phyloP scores from a whole-genome alignment of 2,888 invertebrate species.

The Spilarctia lutea region DNA sequence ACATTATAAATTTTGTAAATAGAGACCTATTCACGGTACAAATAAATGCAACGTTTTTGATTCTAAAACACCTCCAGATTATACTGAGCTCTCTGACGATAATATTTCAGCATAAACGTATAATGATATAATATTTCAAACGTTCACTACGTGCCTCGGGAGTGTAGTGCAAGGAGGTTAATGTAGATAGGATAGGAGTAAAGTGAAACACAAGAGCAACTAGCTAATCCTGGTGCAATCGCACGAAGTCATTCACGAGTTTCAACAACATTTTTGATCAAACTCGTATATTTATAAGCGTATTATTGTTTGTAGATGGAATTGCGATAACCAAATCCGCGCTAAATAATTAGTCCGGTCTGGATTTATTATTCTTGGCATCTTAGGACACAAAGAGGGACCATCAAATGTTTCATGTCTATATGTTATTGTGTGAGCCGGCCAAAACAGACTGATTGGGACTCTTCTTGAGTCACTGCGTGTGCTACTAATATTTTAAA shows the following conservation, averaged over 20 bases:
- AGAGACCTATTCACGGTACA: neutral
- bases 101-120: neutral
- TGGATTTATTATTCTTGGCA: neutral
- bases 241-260: neutral
- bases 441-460: neutral
- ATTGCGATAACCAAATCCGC: slow-evolving; percentile 11
- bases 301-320: slow-evolving; percentile 1
- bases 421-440: neutral
- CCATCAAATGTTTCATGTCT: neutral
- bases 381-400: neutral
- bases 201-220: no score
- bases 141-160: neutral
- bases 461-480: neutral
- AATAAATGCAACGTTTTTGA: neutral
- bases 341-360: neutral
- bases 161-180: no score
- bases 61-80: neutral
- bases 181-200: neutral
- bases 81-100: neutral
- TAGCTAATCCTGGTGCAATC: neutral
- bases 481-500: neutral
- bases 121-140: neutral
- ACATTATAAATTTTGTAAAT: neutral
- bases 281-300: neutral
- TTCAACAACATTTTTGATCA: neutral